A percentile compares a stretch with the other conserved stretches of the same genome.
Evolutionary conservation across 2,888 invertebrate genomes (phyloP).

Genomic region (Listrodromus nycthemerus): DNA sequence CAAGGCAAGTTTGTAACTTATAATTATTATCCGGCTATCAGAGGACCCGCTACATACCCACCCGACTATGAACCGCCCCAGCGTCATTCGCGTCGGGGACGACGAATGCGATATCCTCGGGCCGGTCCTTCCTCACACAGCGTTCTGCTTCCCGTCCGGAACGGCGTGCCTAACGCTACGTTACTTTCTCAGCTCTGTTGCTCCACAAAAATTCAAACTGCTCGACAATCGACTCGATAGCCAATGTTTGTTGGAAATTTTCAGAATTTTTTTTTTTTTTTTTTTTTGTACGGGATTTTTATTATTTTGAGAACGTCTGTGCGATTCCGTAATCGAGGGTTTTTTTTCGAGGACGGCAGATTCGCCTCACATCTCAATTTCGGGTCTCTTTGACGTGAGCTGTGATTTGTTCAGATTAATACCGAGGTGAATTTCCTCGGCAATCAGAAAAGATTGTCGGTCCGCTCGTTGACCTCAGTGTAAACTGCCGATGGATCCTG

Average conservation of each 20-base stretch:
- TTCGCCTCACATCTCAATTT: no score
- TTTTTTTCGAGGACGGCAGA: no score
- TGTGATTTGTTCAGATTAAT: background rate
- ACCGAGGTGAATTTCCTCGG: constrained; percentile 10
- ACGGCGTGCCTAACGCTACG: constrained; percentile 38
- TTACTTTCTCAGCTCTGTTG: background rate
- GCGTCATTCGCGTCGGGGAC: constrained; percentile 53
- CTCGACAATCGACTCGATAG: no score
- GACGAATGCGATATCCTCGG: constrained; percentile 52
- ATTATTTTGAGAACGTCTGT: no score
- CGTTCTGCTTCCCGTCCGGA: constrained; percentile 23
- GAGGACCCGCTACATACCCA: constrained; percentile 36
- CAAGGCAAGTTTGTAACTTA: constrained; percentile 81
- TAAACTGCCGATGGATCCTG: constrained; percentile 28
- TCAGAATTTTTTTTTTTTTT: background rate
- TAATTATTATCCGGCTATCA: constrained; percentile 79
- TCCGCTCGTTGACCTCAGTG: constrained; percentile 19
- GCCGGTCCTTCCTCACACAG: constrained; percentile 9
- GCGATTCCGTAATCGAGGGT: no score
- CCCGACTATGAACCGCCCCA: constrained; percentile 60
- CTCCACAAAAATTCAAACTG: no score
- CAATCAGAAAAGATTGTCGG: constrained; percentile 24
- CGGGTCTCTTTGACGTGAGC: no score
- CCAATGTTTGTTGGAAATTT: background rate
- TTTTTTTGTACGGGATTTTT: no score